These are phyloP conservation scores for Cygnus atratus DNA, from an alignment of 2,113 vertebrate genomes.

Conservation along the genomic window DNA sequence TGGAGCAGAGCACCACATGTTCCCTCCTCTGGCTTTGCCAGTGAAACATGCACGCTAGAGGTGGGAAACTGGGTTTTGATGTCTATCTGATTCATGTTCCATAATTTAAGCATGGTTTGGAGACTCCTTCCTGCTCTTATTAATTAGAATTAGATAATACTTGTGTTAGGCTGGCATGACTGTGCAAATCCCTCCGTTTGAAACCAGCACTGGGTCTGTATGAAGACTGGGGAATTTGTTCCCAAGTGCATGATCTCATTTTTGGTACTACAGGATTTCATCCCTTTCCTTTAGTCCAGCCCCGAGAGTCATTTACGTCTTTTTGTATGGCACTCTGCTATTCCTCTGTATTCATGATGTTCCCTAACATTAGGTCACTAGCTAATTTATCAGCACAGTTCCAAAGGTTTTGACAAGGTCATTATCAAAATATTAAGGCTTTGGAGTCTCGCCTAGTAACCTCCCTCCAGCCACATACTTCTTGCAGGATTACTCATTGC, in stretches of 20 bases:
- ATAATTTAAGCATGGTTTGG: background rate
- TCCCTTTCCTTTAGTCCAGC: background rate
- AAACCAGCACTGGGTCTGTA: background rate
- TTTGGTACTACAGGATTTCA: conserved; percentile 11
- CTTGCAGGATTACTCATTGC: conserved; percentile 57
- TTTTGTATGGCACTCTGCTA: background rate
- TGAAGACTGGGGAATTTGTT: background rate
- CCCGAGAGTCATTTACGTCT: background rate
- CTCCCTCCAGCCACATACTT: conserved; percentile 24
- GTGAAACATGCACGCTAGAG: background rate
- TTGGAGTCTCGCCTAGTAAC: conserved; percentile 42
- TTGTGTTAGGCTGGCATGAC: background rate
- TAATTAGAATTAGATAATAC: background rate
- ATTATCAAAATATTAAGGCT: conserved; percentile 59
- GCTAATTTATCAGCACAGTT: conserved; percentile 32
- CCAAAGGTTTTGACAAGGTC: conserved; percentile 48
- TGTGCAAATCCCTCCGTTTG: background rate
- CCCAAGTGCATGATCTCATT: conserved; percentile 1
- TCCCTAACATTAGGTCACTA: conserved; percentile 40
- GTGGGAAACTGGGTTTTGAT: background rate
- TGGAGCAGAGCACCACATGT: background rate
- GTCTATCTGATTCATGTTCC: background rate
- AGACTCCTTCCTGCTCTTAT: background rate
- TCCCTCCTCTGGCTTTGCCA: background rate
- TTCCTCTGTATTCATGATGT: conserved; percentile 1